A percentile compares a stretch with the other conserved stretches of the same genome.
Evolutionary conservation across 2,888 invertebrate species (phyloP).

Genomic region (Drymonia ruficornis): DNA sequence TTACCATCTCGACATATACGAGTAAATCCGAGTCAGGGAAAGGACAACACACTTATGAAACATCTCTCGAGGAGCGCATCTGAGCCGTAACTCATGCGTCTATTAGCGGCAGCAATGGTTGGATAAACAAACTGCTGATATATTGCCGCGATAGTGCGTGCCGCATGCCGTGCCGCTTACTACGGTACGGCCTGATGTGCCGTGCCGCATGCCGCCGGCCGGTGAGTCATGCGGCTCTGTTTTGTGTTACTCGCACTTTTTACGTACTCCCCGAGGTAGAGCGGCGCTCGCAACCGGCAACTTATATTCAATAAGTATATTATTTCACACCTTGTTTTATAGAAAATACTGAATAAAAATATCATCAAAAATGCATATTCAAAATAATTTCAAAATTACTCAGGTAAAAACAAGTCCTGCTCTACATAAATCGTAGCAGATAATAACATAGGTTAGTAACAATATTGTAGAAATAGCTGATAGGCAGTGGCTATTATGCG

Average conservation of each 20-base stretch:
- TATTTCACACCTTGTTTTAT: too few relatives aligned
- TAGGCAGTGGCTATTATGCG: too few relatives aligned
- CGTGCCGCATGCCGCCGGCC: neutral
- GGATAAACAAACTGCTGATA: conserved; percentile 22
- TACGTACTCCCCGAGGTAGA: conserved; percentile 6
- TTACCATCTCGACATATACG: too few relatives aligned
- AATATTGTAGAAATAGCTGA: too few relatives aligned
- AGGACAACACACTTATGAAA: neutral
- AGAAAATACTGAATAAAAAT: too few relatives aligned
- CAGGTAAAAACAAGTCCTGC: too few relatives aligned
- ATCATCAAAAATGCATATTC: too few relatives aligned
- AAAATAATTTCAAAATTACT: too few relatives aligned
- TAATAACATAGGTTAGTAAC: too few relatives aligned
- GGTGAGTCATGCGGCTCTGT: conserved; percentile 37
- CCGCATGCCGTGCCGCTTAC: conserved; percentile 24
- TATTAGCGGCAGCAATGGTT: conserved; percentile 15
- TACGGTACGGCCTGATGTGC: conserved; percentile 10
- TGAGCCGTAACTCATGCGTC: conserved; percentile 9
- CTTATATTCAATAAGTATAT: neutral
- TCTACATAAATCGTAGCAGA: too few relatives aligned
- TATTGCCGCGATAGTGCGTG: conserved; percentile 28
- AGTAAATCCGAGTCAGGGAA: conserved; percentile 9
- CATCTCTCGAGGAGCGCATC: conserved; percentile 2
- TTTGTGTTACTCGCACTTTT: conserved; percentile 33
- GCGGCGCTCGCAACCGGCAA: neutral